Evolutionary conservation across 1,140 invertebrate genomes (phyloP), one percentile per base, ranked within the genome.

Genomic region (Sarcophaga bullata): DNA sequence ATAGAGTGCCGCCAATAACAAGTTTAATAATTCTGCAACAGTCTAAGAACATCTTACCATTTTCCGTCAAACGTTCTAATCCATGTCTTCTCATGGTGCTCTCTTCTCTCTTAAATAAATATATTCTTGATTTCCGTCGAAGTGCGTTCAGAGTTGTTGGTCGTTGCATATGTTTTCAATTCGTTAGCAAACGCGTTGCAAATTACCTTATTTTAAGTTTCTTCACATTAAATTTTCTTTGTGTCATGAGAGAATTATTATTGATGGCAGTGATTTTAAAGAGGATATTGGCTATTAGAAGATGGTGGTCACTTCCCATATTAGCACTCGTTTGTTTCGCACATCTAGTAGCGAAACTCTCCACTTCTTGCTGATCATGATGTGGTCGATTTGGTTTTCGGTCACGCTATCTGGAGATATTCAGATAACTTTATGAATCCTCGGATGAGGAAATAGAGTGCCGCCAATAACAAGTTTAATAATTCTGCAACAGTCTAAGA

Each of bases 311-410:
- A 17, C 19, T 82, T 37, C 25, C 4, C 11, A 82, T 48, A 47
- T 78, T 25, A 9, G 73, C 81, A 17, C 73, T 17, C 49, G 46
- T 15, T 49, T 9, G 17, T 4, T 75, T 4, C 48, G 72, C 8
- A 49, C 81, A 48, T 82, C 48, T 15, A 82, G 11, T 15, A 82
- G 5, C 3, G 72, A 25, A 17, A 17, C 50, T 5, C 50, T 15
- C 8, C 47, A 76, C 37, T 25, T 25, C 52, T 11, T 48, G 75
- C 50, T 76, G 2, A 82, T 82, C 11, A 73, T 11, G 5, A 82
- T 54, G 48, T 82, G 81, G 47, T 82, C 48, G 17, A 82, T 82
- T 15, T 82, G 73, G 13, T 82, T 75, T 3, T 73, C 13, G 3
- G n/a, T 76, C 3, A 37, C 13, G 13, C 81, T 13, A 8, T 82